Base-by-base conservation (phyloP, 2,113 vertebrate genomes). In the Gallinago media region DNA sequence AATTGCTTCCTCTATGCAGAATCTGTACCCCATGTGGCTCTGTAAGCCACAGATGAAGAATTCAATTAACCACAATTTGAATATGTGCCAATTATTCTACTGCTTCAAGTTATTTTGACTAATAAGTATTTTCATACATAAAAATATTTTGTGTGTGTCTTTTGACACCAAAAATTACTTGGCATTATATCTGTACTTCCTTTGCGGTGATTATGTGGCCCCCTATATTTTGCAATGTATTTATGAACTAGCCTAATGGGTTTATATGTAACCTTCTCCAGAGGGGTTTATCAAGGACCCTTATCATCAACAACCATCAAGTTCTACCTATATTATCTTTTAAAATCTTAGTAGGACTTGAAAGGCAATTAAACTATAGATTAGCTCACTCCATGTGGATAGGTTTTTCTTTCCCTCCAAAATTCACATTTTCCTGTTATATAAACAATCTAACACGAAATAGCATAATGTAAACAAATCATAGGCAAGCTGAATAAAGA, bases 1-100 rank as follows among this genome's bases (percentile, higher is more conserved):
- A 98, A 98, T 98, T 98, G 97, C 98, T 98, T 98, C 97, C 97
- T 98, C 96, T 94, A 74, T 97, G 92, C 92, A 97, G 95, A 97
- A 93, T 55, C 94, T 94, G 65, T 95, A 98, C 97, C 98, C 96
- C 98, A 97, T 98, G 97, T 96, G 97, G 97, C 90, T 98, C 96
- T 97, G 94, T 88, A 93, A 98, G 96, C 86, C 96, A 95, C 93
- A 98, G 93, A 98, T 97, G 96, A 97, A 97, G 96, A 97, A 97
- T 97, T 98, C 97, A 98, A 97, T 98, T 98, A 98, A 96, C 80
- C 80, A 97, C 95, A 96, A 98, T 98, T 97, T 98, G 96, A 97
- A 97, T 96, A 98, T 74, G 87, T 96, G 96, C 90, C 97, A 98
- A 97, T 98, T 98, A 98, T 95, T 94, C 78, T 89, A 80, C 84